Evolutionary conservation across 2,113 vertebrate species (phyloP), one percentile per base, ranked within the genome.

Genomic region (Xiphorhynchus elegans): DNA sequence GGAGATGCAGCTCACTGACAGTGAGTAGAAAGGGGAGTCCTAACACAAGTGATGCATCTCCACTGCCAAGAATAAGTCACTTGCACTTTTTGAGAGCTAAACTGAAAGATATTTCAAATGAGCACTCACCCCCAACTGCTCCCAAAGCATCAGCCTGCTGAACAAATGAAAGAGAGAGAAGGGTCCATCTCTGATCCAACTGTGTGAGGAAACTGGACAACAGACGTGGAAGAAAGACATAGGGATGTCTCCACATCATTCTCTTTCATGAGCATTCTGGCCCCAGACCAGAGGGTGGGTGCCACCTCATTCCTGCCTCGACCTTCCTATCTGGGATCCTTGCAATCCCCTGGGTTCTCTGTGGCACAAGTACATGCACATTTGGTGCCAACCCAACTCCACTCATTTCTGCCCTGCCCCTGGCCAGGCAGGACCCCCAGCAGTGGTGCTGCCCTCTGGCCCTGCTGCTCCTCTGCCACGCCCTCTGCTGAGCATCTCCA

Each of bases 221-320:
- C 16, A 47, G 31, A 29, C 3, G 3, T 4, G 7, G 29, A 63
- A 33, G 26, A 87, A 68, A 40, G 44, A 7, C 3, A 7, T 17
- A 8, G 18, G 6, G 21, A 19, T 46, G 20, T 62, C 59, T 50
- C 24, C 2, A 2, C 4, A 11, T 39, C 14, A 2, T 72, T 76
- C 37, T 63, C 44, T 37, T 50, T 56, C 70, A 40, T 3, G 6
- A 23, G 17, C 13, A 46, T 47, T 68, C 46, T 56, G 47, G 84
- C 7, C 7, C 20, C 44, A 75, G 25, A 13, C 7, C 60, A 85
- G 60, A 62, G n/a, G 10, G n/a, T 29, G 20, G 46, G 8, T 44
- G 50, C 17, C 3, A 10, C 17, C 53, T 53, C 0, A 2, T 19
- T 81, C 17, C 59, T 52, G 29, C 40, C 70, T 75, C 0, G 0